These are phyloP conservation scores for Anguilla anguilla DNA, from an alignment of 2,797 vertebrate genomes.

Conservation along the genomic window DNA sequence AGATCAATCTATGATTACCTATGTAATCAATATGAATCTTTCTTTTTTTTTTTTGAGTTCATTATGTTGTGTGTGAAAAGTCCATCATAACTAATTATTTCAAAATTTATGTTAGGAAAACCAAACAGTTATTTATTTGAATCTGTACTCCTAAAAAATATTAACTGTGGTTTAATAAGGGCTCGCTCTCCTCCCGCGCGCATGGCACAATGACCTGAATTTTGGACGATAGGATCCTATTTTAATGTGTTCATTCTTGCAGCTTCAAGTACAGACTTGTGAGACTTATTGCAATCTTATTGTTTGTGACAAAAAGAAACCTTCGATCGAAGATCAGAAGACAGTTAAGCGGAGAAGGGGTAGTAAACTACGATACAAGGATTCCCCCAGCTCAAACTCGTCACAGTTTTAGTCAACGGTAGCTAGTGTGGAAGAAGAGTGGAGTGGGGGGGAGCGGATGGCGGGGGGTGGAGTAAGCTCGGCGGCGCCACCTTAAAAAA, in stretches of 20 bases:
- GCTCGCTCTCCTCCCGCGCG: neutral
- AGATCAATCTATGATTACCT: neutral
- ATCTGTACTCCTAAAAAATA: neutral
- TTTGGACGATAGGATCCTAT: neutral
- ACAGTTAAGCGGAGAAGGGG: neutral
- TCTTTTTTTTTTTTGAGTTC: neutral
- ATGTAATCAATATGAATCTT: neutral
- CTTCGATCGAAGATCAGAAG: neutral
- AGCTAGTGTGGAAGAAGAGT: conserved; percentile 13
- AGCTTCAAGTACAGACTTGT: conserved; percentile 2
- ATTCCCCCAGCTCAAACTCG: conserved; percentile 28
- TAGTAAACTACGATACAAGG: neutral
- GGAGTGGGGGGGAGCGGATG: neutral
- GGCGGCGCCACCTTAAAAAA: conserved; percentile 76
- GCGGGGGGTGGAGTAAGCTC: conserved; percentile 54
- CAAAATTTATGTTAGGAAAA: neutral
- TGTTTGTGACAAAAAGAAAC: conserved; percentile 2
- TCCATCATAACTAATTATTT: neutral
- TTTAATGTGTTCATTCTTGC: neutral
- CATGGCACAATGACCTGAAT: neutral
- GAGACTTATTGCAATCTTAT: neutral
- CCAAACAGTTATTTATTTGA: neutral
- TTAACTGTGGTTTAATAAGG: neutral
- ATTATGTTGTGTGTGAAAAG: neutral
- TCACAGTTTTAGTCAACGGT: conserved; percentile 34